Conservation (phyloP, 2,797 vertebrate species). For the Lophotriccus pileatus region DNA sequence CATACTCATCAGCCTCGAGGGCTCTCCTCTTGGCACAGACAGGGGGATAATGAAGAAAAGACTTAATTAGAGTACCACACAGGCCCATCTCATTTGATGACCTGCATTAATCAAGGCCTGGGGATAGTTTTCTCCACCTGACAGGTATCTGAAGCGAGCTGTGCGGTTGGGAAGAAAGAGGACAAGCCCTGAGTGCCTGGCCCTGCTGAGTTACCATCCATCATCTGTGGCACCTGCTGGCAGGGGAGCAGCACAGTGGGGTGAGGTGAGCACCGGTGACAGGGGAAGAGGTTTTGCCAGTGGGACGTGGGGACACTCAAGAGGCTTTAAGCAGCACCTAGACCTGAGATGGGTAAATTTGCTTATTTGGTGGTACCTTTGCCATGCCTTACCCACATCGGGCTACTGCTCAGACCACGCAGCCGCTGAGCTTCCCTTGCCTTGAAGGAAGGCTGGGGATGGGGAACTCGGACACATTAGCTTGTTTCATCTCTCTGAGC, state of each 20-base stretch:
- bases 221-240: not conserved
- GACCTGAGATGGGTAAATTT: not conserved
- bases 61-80: not conserved
- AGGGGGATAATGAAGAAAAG: not conserved
- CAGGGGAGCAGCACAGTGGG: not conserved
- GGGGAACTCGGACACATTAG: not conserved
- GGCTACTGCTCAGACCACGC: not conserved
- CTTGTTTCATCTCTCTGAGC: accelerated
- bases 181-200: not conserved
- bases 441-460: not conserved
- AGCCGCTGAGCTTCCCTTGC: not conserved
- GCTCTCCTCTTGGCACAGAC: not conserved
- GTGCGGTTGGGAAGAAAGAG: not conserved
- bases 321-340: not conserved
- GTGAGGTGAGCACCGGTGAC: not conserved
- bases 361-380: not conserved
- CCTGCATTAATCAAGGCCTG: not conserved
- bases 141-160: not conserved
- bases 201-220: not conserved
- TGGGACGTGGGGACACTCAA: not conserved
- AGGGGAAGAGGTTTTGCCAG: not conserved
- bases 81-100: not conserved
- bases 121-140: not conserved
- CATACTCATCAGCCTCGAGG: not conserved
- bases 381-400: not conserved